Percentiles rank a stretch among this genome's conserved stretches.
These are phyloP conservation scores for Spongilla lacustris DNA, from an alignment of 37 sponge, comb jelly and placozoan genomes.

Conservation along the genomic window DNA sequence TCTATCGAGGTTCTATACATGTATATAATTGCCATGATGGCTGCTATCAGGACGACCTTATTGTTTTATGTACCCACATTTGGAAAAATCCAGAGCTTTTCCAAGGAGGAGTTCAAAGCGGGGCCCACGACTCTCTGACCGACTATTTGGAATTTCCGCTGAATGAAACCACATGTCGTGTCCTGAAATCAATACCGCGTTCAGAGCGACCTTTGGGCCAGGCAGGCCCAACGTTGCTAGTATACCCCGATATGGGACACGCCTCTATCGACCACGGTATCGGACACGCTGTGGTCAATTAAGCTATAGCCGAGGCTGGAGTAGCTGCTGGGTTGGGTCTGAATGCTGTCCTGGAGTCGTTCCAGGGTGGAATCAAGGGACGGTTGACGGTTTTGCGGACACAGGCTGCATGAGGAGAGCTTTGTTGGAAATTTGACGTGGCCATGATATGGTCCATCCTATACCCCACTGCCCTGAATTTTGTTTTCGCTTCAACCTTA, in stretches of 20 bases:
- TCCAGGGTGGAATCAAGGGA: conserved; percentile 18
- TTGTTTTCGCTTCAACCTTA: not conserved
- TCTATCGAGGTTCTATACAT: no score
- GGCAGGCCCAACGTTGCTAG: conserved; percentile 78
- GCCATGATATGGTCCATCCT: conserved; percentile 92
- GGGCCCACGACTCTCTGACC: conserved; percentile 69
- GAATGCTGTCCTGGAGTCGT: conserved; percentile 63
- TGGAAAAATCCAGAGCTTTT: conserved; percentile 79
- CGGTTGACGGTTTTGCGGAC: conserved; percentile 75
- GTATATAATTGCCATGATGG: no score
- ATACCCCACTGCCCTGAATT: conserved; percentile 32
- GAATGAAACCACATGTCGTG: conserved; percentile 42
- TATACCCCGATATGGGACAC: conserved; percentile 88
- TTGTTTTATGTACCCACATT: conserved; percentile 53
- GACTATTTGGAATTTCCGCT: conserved; percentile 63
- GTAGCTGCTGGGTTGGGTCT: conserved; percentile 78
- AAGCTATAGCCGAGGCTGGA: conserved; percentile 89
- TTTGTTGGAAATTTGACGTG: conserved; percentile 86
- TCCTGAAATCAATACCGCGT: conserved; percentile 73
- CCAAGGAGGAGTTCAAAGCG: conserved; percentile 71
- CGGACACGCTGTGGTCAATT: no score
- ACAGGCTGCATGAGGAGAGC: conserved; percentile 86
- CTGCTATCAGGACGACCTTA: not conserved
- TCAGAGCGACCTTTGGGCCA: conserved; percentile 72
- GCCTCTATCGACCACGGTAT: no score